Base-by-base conservation (phyloP, 2,797 vertebrate species). In the Alauda arvensis region DNA sequence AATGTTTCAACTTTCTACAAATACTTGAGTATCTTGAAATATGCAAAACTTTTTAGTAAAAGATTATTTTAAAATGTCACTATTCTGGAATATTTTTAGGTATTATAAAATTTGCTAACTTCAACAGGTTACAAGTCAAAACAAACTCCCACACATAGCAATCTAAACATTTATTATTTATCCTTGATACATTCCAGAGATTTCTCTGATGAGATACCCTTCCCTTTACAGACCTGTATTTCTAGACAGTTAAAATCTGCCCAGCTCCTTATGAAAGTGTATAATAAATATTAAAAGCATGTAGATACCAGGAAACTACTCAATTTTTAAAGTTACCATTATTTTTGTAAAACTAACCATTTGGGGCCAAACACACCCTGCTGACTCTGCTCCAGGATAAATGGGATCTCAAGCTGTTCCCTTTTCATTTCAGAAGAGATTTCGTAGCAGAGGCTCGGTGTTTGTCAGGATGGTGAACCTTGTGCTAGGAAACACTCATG, bases 401-500 rank as follows among this genome's bases (percentile, higher is more conserved):
- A 87, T 0, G 1, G 6, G 33, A 14, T 76, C 37, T 55, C 3
- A 2, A 59, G 21, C 3, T 24, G 7, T 23, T 65, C 15, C 3
- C 12, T 21, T 90, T 53, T 51, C n/a, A 71, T 62, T 85, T 62
- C 48, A 62, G 17, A 67, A 34, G 25, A 48, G 66, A 71, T 71
- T 81, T 81, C 0, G 0, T 13, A 80, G 42, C 21, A 76, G 59
- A 65, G 21, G 6, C 3, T 85, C 68, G 34, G 28, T 5, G 4
- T 49, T 57, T 77, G 57, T 53, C 53, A 68, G 39, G 34, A 69
- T 60, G 26, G 8, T 39, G 15, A 69, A 40, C 19, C 11, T 17
- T 57, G 28, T 25, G 10, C 37, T 65, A 65, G 20, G 14, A 70
- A 66, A 77, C 14, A 15, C 12, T 26, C 11, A 5, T 17, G 24